Evolutionary conservation across 2,888 invertebrate genomes (phyloP), one percentile per base, ranked within the genome.

Genomic region (Hydroisotoma schaefferi): DNA sequence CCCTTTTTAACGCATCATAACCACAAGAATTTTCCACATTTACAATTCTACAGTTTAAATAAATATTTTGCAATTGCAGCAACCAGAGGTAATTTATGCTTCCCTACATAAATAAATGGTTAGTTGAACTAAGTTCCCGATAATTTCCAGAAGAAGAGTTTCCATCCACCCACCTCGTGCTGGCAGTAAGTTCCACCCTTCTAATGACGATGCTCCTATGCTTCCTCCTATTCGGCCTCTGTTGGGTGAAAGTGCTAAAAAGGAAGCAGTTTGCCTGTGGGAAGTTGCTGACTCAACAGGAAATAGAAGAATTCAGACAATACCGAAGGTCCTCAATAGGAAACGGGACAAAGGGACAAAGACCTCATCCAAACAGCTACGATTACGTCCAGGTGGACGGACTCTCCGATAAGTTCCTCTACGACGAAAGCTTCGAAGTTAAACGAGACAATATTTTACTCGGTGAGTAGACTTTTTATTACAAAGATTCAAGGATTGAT

Each of bases 231-330:
- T 63, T 63, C 46, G 63, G 57, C 1, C 15, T 59, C 4, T 40
- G 55, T 22, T 63, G 63, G 63, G 57, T 59, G 4, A 56, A 57
- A 28, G 51, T 63, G 3, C 37, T 52, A n/a, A 54, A 58, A 6
- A 59, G 51, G 40, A 56, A 49, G 59, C 29, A 49, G 20, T 37
- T 38, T 3, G 27, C 12, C 15, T 52, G 33, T 37, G 52, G 52
- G 27, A 63, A 56, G 47, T 22, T 66, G 8, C 54, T 66, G 6
- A 63, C 66, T 20, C 20, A 43, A 12, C 58, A 63, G 20, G 66
- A 66, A 59, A 61, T 66, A 22, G 56, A 66, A 12, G 63, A 61
- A 18, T 66, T 66, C 44, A 53, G 57, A 10, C 52, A 52, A 23
- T 51, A 54, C 26, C 58, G 52, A 18, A 40, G 46, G 6, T 22